phyloP scores from a whole-genome alignment of 2,113 vertebrate genomes.

The Laticauda laticaudata region DNA sequence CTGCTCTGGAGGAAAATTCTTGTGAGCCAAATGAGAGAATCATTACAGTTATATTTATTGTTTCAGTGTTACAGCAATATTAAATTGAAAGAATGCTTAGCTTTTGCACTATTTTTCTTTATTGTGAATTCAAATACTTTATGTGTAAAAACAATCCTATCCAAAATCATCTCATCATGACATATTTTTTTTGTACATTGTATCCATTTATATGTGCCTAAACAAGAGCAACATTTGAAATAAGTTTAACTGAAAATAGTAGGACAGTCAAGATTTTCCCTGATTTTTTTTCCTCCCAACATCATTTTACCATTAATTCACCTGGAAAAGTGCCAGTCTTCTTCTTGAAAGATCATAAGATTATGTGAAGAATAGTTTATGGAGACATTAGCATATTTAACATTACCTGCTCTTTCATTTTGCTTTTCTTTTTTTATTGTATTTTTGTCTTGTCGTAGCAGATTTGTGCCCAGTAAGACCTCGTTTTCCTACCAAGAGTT shows the following conservation, averaged over 20 bases:
- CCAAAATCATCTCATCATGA: not conserved
- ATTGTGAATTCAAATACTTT: not conserved
- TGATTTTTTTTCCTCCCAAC: not conserved
- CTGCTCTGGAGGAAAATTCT: not conserved
- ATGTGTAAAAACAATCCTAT: not conserved
- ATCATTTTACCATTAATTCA: not conserved
- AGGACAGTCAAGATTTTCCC: not conserved
- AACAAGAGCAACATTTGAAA: slow-evolving; percentile 5
- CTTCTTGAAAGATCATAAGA: not conserved
- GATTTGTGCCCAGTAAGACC: not conserved
- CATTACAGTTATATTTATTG: slow-evolving; percentile 39
- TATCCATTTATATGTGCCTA: not conserved
- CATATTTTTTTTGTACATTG: not conserved
- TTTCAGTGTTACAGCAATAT: slow-evolving; percentile 42
- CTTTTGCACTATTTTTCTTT: slow-evolving; percentile 4
- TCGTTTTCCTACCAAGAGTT: not conserved
- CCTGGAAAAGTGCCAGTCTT: not conserved
- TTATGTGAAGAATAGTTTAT: not conserved
- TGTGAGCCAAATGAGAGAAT: slow-evolving; percentile 42
- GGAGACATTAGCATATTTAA: not conserved
- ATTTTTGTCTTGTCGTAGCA: not conserved
- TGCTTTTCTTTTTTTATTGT: not conserved
- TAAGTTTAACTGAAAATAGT: slow-evolving; percentile 37
- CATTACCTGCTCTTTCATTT: not conserved
- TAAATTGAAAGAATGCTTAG: slow-evolving; percentile 34